phyloP scores from a whole-genome alignment of 1,140 invertebrate genomes.

The Halictus rubicundus region DNA sequence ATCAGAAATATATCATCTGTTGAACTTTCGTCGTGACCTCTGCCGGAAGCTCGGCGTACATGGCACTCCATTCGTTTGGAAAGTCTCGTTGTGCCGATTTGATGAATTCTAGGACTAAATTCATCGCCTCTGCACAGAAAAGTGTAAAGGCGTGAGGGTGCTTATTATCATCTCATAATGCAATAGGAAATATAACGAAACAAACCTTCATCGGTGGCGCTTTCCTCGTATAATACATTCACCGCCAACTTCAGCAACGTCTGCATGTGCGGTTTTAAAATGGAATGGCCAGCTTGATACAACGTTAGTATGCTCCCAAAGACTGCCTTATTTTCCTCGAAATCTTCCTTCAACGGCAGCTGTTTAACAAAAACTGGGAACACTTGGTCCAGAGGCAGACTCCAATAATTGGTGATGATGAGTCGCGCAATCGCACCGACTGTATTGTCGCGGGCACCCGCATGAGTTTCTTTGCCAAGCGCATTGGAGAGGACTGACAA shows the following conservation, averaged over 20 bases:
- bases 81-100: slow-evolving; percentile 82
- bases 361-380: slow-evolving; percentile 87
- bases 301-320: slow-evolving; percentile 85
- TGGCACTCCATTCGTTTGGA: slow-evolving; percentile 80
- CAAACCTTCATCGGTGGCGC: slow-evolving; percentile 78
- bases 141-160: slow-evolving; percentile 19
- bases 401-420: slow-evolving; percentile 84
- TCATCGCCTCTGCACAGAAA: slow-evolving; percentile 78
- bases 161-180: not conserved
- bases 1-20: slow-evolving; percentile 29
- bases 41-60: slow-evolving; percentile 73
- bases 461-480: slow-evolving; percentile 83
- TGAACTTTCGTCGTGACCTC: slow-evolving; percentile 74
- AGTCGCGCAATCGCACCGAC: slow-evolving; percentile 89
- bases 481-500: slow-evolving; percentile 85
- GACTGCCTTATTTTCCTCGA: slow-evolving; percentile 87
- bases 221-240: slow-evolving; percentile 80
- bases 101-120: slow-evolving; percentile 79
- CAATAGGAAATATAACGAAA: slow-evolving; percentile 19
- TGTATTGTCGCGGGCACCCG: slow-evolving; percentile 87
- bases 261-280: slow-evolving; percentile 80
- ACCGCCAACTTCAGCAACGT: slow-evolving; percentile 82
- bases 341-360: slow-evolving; percentile 88
- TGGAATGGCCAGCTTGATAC: slow-evolving; percentile 82
- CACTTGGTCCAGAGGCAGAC: slow-evolving; percentile 86